Evolutionary conservation across 2,113 vertebrate genomes (phyloP), one percentile per base, ranked within the genome.

Genomic region (Bufo bufo): DNA sequence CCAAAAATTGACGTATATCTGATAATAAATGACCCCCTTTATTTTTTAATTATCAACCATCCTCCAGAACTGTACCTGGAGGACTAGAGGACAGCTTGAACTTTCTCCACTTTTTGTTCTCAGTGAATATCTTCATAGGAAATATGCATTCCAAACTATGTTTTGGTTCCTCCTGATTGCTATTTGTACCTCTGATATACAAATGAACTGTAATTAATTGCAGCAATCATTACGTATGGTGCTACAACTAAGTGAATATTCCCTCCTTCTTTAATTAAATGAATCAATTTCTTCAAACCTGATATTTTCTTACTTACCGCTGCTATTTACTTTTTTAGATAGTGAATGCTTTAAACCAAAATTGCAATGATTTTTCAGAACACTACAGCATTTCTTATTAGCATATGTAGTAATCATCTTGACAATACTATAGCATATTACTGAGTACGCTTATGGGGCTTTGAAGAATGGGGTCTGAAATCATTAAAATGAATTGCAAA

Each of bases 401-500:
- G 66, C 65, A 49, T 82, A 71, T 74, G 54, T 43, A 82, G n/a
- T 72, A 87, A 82, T 87, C 66, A 74, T 87, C 86, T 69, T 74
- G 52, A 81, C 66, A 82, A 54, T 58, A 58, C 23, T 80, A 69
- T 71, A 75, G 63, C 78, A 71, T 43, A 82, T 61, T 82, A 82
- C 65, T 49, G 66, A 47, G 14, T n/a, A 19, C 56, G 61, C 77
- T 82, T 87, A 87, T 56, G 82, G 63, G 50, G 54, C 77, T 82
- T 56, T 87, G 65, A 82, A 49, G 69, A 63, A 87, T 61, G 66
- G 66, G 52, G 54, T 74, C 50, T 82, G 49, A 87, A 87, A 82
- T 72, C 86, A 87, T 87, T 87, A 87, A 82, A 87, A 82, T 71
- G 8, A 82, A 82, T 82, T 74, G 82, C 86, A 82, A 87, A 87